These are phyloP conservation scores for Myopa testacea DNA, from an alignment of 2,888 invertebrate species.

Conservation along the genomic window DNA sequence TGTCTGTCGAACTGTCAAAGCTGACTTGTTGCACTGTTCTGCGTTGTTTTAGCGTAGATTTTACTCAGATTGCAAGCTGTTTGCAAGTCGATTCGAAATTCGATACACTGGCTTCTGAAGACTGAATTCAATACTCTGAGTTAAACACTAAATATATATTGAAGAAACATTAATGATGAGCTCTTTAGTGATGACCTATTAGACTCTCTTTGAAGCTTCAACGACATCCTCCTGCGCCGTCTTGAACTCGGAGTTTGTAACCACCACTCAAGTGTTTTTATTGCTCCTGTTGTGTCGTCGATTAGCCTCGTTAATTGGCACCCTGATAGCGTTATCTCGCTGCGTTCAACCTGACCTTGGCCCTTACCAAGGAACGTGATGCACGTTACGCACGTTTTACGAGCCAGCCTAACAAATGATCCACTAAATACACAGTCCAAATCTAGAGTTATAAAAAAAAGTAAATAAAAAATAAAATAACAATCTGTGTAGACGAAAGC, in stretches of 20 bases:
- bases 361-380: neutral
- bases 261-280: neutral
- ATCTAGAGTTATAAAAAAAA: slow-evolving; percentile 6
- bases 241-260: too few species aligned
- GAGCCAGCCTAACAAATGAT: neutral
- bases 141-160: too few species aligned
- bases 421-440: neutral
- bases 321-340: neutral
- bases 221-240: too few species aligned
- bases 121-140: too few species aligned
- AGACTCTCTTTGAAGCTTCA: too few species aligned
- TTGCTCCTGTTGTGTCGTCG: neutral
- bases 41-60: neutral
- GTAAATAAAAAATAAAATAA: too few species aligned
- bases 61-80: too few species aligned
- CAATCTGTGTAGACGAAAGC: too few species aligned
- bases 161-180: too few species aligned
- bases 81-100: too few species aligned
- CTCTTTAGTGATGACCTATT: too few species aligned
- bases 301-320: neutral
- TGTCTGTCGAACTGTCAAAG: neutral
- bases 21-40: slow-evolving; percentile 1
- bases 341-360: slow-evolving; percentile 6
- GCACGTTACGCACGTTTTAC: slow-evolving; percentile 4
- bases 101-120: too few species aligned